Evolutionary conservation across 1,140 invertebrate genomes (phyloP).

Genomic region (Hestina assimilis): DNA sequence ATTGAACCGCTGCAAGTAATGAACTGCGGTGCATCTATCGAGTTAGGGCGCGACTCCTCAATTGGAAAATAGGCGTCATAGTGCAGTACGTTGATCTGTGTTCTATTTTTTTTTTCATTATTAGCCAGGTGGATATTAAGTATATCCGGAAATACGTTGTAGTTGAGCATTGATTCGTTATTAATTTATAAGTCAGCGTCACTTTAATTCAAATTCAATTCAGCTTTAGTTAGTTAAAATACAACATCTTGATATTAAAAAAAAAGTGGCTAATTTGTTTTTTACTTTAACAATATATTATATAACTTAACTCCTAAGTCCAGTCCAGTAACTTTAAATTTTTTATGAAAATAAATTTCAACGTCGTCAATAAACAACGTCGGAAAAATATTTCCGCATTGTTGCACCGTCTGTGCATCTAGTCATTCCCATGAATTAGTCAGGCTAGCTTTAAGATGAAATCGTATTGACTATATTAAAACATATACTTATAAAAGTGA

Average conservation of each 20-base stretch:
- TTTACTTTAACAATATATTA: too few relatives aligned
- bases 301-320: too few relatives aligned
- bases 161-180: not conserved
- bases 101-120: slow-evolving; percentile 32
- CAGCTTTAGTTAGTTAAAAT: too few relatives aligned
- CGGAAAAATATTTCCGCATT: not conserved
- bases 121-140: not conserved
- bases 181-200: too few relatives aligned
- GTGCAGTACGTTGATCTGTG: slow-evolving; percentile 38
- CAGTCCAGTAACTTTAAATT: too few relatives aligned
- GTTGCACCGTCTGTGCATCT: not conserved
- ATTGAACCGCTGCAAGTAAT: slow-evolving; percentile 24
- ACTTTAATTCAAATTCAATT: too few relatives aligned
- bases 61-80: slow-evolving; percentile 42
- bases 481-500: too few relatives aligned
- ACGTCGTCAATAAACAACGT: not conserved
- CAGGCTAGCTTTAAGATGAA: too few relatives aligned
- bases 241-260: too few relatives aligned
- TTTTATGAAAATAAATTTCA: too few relatives aligned
- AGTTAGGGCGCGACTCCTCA: slow-evolving; percentile 33
- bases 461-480: too few relatives aligned
- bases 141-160: not conserved
- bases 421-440: not conserved
- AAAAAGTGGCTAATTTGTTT: too few relatives aligned
- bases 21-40: slow-evolving; percentile 35